Evolutionary conservation across 1,140 invertebrate species (phyloP).

Genomic region (Elysia chlorotica): DNA sequence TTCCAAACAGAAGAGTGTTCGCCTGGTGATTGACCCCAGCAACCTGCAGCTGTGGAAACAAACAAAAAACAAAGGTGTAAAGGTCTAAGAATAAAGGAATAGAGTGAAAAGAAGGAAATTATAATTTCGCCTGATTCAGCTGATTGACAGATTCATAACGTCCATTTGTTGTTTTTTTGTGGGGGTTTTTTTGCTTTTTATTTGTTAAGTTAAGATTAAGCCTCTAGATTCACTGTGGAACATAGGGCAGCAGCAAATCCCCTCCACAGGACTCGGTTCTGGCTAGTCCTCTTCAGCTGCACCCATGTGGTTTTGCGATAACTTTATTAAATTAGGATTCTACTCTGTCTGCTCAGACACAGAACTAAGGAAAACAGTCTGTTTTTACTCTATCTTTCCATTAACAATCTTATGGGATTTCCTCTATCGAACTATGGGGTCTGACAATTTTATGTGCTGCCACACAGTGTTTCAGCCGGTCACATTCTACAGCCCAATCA

Average conservation of each 20-base stretch:
- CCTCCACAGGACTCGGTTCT: too few relatives aligned
- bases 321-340: not conserved
- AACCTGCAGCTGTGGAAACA: slow-evolving; percentile 67
- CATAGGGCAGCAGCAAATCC: too few relatives aligned
- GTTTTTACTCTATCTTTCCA: not conserved
- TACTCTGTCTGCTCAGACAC: not conserved
- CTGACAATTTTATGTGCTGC: too few relatives aligned
- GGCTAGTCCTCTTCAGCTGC: not conserved
- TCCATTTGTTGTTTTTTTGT: too few relatives aligned
- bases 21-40: slow-evolving; percentile 73
- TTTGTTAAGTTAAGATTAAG: not conserved
- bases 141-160: too few relatives aligned
- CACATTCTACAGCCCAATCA: too few relatives aligned
- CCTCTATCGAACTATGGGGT: not conserved
- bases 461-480: too few relatives aligned
- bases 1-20: slow-evolving; percentile 85
- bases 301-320: not conserved
- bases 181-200: not conserved
- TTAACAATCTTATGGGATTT: not conserved
- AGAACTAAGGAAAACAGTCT: not conserved
- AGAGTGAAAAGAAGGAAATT: not conserved
- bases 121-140: too few relatives aligned
- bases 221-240: not conserved
- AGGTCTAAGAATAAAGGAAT: not conserved
- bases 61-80: slow-evolving; percentile 7